Percentiles rank a stretch among this genome's conserved stretches.
phyloP scores from a whole-genome alignment of 2,888 invertebrate genomes.

The Notodonta ziczac region DNA sequence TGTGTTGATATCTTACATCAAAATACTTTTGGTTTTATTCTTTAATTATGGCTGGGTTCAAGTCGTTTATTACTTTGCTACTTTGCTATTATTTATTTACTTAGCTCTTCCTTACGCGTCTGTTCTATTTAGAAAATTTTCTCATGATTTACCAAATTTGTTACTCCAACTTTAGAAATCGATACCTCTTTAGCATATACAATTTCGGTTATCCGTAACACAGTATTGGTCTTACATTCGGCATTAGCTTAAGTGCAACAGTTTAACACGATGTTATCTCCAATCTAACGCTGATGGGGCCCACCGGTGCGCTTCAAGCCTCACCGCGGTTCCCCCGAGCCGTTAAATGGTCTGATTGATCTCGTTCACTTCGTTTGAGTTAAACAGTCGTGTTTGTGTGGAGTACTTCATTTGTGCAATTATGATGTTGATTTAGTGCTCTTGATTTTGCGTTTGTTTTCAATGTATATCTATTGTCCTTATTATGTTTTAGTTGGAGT shows the following conservation, averaged over 20 bases:
- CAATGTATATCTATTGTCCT: neutral
- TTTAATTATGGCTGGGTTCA: slow-evolving; percentile 22
- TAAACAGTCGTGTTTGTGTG: slow-evolving; percentile 50
- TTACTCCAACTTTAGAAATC: slow-evolving; percentile 6
- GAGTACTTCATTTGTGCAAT: slow-evolving; percentile 27
- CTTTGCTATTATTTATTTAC: neutral
- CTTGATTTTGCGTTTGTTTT: neutral
- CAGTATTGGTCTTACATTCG: neutral
- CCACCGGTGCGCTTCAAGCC: slow-evolving; percentile 52
- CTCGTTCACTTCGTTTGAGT: slow-evolving; percentile 59
- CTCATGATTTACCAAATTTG: neutral
- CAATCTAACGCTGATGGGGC: slow-evolving; percentile 51
- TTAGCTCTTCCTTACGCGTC: neutral
- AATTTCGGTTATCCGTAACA: neutral
- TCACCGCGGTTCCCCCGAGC: slow-evolving; percentile 54
- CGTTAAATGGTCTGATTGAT: slow-evolving; percentile 66
- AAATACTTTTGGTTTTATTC: slow-evolving; percentile 40
- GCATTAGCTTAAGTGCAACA: slow-evolving; percentile 32
- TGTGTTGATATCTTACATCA: slow-evolving; percentile 49
- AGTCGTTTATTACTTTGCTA: slow-evolving; percentile 5
- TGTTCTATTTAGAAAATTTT: neutral
- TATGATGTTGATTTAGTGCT: slow-evolving; percentile 21
- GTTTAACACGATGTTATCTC: slow-evolving; percentile 49
- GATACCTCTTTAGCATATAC: slow-evolving; percentile 10
- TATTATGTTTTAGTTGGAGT: neutral